Base-by-base conservation (phyloP, 2,797 vertebrate genomes). In the Macropodus opercularis region DNA sequence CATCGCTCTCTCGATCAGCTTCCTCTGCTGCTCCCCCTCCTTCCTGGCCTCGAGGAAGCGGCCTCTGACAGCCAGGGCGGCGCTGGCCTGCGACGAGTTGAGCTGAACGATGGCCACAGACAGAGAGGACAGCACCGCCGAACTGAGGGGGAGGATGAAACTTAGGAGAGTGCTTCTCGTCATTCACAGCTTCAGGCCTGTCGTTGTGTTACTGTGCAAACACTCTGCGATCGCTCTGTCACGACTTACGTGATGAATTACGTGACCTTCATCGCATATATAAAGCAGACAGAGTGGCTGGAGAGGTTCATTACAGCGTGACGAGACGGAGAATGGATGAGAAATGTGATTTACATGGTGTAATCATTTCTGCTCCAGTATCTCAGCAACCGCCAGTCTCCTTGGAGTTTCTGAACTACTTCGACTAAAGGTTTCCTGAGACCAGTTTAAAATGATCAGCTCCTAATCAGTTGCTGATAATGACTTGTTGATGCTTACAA, bases 71-170 rank as follows among this genome's bases (percentile, higher is more conserved):
- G 90, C 89, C 82, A 93, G 81, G 40, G 89, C 76, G 15, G 92
- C 90, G 39, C 89, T 88, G 75, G 83, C 86, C 84, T 93, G 92
- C 6, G 87, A 85, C 1, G 86, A 86, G 86, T 91, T 91, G 53
- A 92, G 90, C 85, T 91, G 87, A 61, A 93, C 53, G 77, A 92
- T 85, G 57, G 84, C 70, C 62, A 91, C 60, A 22, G 85, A 89
- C 50, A 93, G 77, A 5, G 85, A 86, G 76, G 87, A 89, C 56
- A 92, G 88, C 50, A 48, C 89, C 3, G 52, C 56, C 5, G 51
- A 72, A 78, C 91, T 92, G 77, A 43, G 48, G 13, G 58, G 42
- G 42, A 75, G 41, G 57, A 62, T 7, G 39, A 61, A 38, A 60
- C 32, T 34, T 43, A 74, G n/a, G 2, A 60, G 49, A 55, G n/a